These are phyloP conservation scores for Cataglyphis hispanica DNA, from an alignment of 1,140 invertebrate species.

Conservation along the genomic window DNA sequence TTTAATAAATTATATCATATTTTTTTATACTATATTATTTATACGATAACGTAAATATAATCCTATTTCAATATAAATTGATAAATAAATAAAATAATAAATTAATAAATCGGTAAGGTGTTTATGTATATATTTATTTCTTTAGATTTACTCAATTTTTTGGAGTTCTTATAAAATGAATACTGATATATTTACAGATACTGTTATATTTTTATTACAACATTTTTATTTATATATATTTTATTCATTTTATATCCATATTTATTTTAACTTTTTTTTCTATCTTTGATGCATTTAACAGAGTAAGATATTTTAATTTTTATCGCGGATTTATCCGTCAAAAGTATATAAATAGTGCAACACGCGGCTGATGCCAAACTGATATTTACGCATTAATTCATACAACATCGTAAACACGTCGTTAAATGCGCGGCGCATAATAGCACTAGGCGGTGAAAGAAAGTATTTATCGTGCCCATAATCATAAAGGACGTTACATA, in stretches of 20 bases:
- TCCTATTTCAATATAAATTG: not conserved
- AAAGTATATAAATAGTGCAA: constrained; percentile 25
- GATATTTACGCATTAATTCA: constrained; percentile 28
- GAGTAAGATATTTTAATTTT: not conserved
- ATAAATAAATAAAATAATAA: not conserved
- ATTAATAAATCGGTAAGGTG: not conserved
- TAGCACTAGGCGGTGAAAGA: constrained; percentile 8
- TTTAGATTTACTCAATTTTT: not conserved
- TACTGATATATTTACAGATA: not conserved
- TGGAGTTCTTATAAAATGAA: not conserved
- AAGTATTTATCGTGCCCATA: constrained; percentile 41
- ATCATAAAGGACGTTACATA: constrained; percentile 20
- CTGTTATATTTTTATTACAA: constrained; percentile 10
- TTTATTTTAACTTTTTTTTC: not conserved
- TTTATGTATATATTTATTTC: not conserved
- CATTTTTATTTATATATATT: not conserved
- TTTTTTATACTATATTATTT: too few relatives aligned
- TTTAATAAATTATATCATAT: too few relatives aligned
- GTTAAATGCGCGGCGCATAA: constrained; percentile 23
- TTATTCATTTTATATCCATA: too few relatives aligned
- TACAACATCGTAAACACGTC: constrained; percentile 46
- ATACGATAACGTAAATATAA: too few relatives aligned
- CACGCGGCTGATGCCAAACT: constrained; percentile 17
- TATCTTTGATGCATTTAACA: not conserved
- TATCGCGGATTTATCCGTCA: not conserved